Evolutionary conservation across 2,888 invertebrate species (phyloP).

Genomic region (Hirtodrosophila trivittata): DNA sequence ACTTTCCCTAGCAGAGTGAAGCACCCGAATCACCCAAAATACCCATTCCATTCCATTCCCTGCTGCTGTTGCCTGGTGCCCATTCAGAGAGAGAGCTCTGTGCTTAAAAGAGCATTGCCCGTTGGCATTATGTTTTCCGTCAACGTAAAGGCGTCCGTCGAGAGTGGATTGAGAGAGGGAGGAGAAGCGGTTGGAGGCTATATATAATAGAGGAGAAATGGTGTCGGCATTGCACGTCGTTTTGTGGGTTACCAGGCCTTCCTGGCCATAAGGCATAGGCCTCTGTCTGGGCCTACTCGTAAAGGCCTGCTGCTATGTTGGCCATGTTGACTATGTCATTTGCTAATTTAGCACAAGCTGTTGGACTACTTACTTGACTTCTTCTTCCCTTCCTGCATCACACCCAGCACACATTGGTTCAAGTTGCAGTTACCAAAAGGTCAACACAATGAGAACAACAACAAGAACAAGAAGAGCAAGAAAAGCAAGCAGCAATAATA

Average conservation of each 20-base stretch:
- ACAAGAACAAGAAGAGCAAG: constrained; percentile 3
- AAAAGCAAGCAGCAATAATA: background rate
- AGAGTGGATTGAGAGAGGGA: constrained; percentile 1
- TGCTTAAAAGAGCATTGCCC: constrained; percentile 81
- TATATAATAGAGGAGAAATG: constrained; percentile 31
- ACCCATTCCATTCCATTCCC: constrained; percentile 5
- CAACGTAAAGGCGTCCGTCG: constrained; percentile 55
- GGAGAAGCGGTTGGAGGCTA: background rate
- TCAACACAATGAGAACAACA: constrained; percentile 57
- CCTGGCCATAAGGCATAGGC: background rate
- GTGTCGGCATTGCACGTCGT: constrained; percentile 69
- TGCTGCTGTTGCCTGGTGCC: constrained; percentile 25
- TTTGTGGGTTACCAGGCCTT: constrained; percentile 77
- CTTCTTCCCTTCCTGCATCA: background rate
- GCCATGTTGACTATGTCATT: constrained; percentile 79
- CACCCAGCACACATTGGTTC: constrained; percentile 39
- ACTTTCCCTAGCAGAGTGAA: constrained; percentile 55
- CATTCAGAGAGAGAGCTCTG: constrained; percentile 49
- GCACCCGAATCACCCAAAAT: background rate
- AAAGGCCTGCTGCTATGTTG: constrained; percentile 51
- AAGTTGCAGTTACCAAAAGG: constrained; percentile 70
- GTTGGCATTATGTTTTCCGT: constrained; percentile 79
- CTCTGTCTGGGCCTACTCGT: background rate
- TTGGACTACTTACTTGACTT: constrained; percentile 57
- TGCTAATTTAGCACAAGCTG: constrained; percentile 77